Conservation (phyloP, 2,888 invertebrate genomes). For the Polydrusus tereticollis region DNA sequence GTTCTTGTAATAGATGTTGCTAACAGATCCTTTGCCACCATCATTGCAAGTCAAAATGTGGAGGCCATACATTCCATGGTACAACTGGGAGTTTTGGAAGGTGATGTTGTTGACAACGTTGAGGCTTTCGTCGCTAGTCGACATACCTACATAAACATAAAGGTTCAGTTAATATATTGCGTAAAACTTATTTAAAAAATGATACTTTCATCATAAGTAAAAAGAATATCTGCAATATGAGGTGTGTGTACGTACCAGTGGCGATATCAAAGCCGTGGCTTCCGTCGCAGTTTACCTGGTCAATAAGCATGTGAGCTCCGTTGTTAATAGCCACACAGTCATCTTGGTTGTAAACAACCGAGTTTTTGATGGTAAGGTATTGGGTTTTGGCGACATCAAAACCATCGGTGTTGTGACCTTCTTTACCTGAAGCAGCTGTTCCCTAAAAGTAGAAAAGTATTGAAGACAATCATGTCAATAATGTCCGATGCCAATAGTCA, state of each 20-base stretch:
- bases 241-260: constrained; percentile 7
- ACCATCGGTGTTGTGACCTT: constrained; percentile 54
- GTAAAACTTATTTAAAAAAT: not conserved
- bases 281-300: constrained; percentile 47
- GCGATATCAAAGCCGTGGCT: constrained; percentile 52
- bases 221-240: too few relatives aligned
- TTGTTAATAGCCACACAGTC: constrained; percentile 53
- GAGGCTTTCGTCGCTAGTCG: constrained; percentile 25
- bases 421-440: constrained; percentile 27
- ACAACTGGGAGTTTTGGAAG: constrained; percentile 28
- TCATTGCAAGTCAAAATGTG: constrained; percentile 38
- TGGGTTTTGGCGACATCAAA: constrained; percentile 49
- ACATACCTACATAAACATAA: constrained; percentile 34
- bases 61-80: constrained; percentile 37
- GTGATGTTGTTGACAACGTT: constrained; percentile 34
- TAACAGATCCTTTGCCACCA: constrained; percentile 36
- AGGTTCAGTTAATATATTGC: not conserved
- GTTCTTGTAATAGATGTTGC: constrained; percentile 24
- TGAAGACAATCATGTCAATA: too few relatives aligned
- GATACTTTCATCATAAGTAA: too few relatives aligned
- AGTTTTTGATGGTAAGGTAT: constrained; percentile 47
- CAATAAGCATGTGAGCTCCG: constrained; percentile 47
- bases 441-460: constrained; percentile 31
- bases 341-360: constrained; percentile 52
- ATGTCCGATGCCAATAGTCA: too few relatives aligned